phyloP scores from a whole-genome alignment of 2,113 vertebrate species.

The Reinhardtius hippoglossoides region DNA sequence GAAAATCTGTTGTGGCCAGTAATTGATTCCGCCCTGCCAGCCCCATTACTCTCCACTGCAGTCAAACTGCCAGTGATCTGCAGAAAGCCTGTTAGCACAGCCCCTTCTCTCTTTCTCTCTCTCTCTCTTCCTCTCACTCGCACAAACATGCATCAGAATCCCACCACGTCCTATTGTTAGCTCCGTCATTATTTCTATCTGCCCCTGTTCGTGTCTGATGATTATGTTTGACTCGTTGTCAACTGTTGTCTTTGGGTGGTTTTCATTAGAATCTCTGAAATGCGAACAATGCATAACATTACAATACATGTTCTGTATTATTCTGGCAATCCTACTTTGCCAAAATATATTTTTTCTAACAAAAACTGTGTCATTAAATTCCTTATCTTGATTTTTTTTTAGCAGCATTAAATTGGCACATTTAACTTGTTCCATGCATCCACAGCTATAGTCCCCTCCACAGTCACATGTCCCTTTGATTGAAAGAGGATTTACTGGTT shows the following conservation, averaged over 20 bases:
- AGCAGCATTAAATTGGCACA: neutral
- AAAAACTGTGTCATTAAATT: neutral
- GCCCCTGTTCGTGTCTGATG: neutral
- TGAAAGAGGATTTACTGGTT: conserved; percentile 15
- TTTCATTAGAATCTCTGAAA: neutral
- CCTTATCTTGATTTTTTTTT: neutral
- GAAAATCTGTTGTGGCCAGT: conserved; percentile 99
- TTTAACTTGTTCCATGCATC: conserved; percentile 24
- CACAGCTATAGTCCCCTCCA: neutral
- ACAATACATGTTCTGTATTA: neutral
- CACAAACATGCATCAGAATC: conserved; percentile 62
- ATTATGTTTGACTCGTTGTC: neutral
- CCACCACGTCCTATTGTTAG: conserved; percentile 24
- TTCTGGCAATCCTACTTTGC: neutral
- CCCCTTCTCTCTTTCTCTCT: conserved; percentile 59
- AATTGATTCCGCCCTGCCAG: conserved; percentile 99
- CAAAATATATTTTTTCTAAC: neutral
- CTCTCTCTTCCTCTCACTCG: conserved; percentile 19
- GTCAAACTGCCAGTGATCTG: conserved; percentile 93
- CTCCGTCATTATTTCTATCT: conserved; percentile 16
- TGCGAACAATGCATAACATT: neutral
- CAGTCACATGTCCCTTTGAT: neutral
- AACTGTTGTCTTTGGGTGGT: neutral
- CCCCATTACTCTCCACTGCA: conserved; percentile 94
- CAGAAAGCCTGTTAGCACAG: conserved; percentile 82